phyloP scores from a whole-genome alignment of 2,888 invertebrate genomes.

The Diarsia mendica region DNA sequence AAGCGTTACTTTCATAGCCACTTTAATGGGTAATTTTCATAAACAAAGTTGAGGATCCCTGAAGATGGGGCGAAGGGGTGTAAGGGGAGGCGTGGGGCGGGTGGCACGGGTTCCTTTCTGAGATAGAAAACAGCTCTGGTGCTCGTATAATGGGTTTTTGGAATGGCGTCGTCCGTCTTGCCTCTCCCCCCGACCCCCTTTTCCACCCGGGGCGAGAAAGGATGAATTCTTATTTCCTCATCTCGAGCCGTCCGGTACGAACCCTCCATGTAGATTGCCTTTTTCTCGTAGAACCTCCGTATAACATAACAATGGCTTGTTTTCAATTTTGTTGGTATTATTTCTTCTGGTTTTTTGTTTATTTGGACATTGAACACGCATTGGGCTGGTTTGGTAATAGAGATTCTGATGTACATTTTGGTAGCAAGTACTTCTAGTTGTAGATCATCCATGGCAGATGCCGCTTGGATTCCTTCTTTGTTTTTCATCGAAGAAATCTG shows the following conservation, averaged over 20 bases:
- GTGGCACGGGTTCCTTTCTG: slow-evolving; percentile 85
- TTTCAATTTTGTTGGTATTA: slow-evolving; percentile 88
- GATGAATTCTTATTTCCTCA: slow-evolving; percentile 91
- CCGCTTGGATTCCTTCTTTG: not conserved
- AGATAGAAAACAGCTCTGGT: slow-evolving; percentile 91
- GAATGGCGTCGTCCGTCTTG: slow-evolving; percentile 93
- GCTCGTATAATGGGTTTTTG: slow-evolving; percentile 93
- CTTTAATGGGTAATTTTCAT: slow-evolving; percentile 90
- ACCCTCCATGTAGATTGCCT: slow-evolving; percentile 90
- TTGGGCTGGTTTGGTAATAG: slow-evolving; percentile 34
- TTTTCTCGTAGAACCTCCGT: slow-evolving; percentile 87
- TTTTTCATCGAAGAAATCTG: slow-evolving; percentile 18
- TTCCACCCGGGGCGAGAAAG: slow-evolving; percentile 85
- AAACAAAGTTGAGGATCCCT: slow-evolving; percentile 89
- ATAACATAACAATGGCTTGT: slow-evolving; percentile 90
- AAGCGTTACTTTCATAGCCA: slow-evolving; percentile 90
- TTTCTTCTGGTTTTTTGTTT: slow-evolving; percentile 74
- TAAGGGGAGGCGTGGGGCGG: slow-evolving; percentile 68
- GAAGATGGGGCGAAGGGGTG: slow-evolving; percentile 77
- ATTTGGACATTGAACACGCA: slow-evolving; percentile 49
- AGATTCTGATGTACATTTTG: slow-evolving; percentile 14
- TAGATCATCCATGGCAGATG: too few relatives aligned
- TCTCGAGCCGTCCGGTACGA: slow-evolving; percentile 88
- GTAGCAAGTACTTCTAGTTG: not conserved
- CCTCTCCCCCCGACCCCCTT: slow-evolving; percentile 72